Percentiles rank a stretch among this genome's conserved stretches.
These are phyloP conservation scores for Eueides isabella DNA, from an alignment of 1,140 invertebrate species.

Conservation along the genomic window DNA sequence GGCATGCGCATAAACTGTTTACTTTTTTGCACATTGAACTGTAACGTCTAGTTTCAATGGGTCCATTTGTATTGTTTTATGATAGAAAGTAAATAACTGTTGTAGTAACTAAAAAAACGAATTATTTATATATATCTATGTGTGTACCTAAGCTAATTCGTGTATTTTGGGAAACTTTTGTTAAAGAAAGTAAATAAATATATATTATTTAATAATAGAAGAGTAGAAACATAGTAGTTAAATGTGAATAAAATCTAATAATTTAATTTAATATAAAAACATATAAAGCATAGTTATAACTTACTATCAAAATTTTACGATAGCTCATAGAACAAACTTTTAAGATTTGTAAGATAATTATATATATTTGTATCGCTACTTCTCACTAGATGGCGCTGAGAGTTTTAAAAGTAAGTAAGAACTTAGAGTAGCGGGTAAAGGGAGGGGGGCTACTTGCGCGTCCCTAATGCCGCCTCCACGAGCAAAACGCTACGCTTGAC, in stretches of 20 bases:
- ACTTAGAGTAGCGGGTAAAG: slow-evolving; percentile 56
- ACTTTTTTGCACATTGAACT: neutral
- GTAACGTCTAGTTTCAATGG: neutral
- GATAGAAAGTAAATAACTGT: too few relatives aligned
- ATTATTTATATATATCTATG: too few relatives aligned
- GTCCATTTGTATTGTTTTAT: too few relatives aligned
- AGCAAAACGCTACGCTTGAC: slow-evolving; percentile 64
- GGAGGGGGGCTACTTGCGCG: slow-evolving; percentile 61
- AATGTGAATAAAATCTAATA: too few relatives aligned
- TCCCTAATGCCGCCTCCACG: slow-evolving; percentile 70
- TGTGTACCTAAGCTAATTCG: too few relatives aligned
- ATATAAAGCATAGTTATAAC: neutral
- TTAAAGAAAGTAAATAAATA: too few relatives aligned
- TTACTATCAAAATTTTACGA: neutral
- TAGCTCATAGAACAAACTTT: neutral
- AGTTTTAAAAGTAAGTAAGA: slow-evolving; percentile 46
- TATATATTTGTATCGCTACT: slow-evolving; percentile 47
- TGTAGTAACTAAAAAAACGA: too few relatives aligned
- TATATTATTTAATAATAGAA: too few relatives aligned
- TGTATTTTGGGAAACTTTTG: too few relatives aligned
- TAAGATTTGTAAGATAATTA: neutral
- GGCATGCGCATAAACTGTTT: slow-evolving; percentile 4
- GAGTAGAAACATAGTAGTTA: too few relatives aligned
- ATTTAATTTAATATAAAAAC: too few relatives aligned
- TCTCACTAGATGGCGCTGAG: slow-evolving; percentile 64